These are phyloP conservation scores for Gracilinanus agilis DNA, from an alignment of 2,113 vertebrate genomes.

Conservation along the genomic window DNA sequence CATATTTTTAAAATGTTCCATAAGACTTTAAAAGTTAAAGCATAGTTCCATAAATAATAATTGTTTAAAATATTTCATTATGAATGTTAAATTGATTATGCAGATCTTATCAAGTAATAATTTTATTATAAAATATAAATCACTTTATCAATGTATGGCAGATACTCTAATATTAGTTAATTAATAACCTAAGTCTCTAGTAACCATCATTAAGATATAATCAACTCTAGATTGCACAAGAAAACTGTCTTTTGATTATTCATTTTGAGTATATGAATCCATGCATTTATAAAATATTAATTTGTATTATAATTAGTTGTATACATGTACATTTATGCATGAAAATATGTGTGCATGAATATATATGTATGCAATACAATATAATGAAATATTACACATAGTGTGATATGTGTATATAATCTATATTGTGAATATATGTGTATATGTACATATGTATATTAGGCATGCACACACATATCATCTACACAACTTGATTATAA, in stretches of 20 bases:
- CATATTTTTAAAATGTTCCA: neutral
- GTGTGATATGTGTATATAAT: neutral
- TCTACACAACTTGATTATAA: neutral
- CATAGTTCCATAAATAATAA: conserved; percentile 25
- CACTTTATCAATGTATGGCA: neutral
- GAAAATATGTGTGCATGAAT: neutral
- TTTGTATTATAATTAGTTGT: neutral
- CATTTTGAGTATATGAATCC: neutral
- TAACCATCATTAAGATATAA: neutral
- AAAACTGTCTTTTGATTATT: neutral
- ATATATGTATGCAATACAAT: neutral
- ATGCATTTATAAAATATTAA: neutral
- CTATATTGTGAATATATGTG: neutral
- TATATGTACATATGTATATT: neutral
- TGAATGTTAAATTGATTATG: conserved; percentile 24
- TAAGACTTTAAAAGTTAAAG: conserved; percentile 14
- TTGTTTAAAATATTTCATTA: conserved; percentile 1
- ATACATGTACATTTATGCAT: neutral
- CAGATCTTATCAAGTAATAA: neutral
- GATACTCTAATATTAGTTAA: neutral
- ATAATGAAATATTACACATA: neutral
- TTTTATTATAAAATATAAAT: neutral
- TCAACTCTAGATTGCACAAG: neutral
- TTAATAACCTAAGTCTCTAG: neutral
- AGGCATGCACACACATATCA: neutral